Evolutionary conservation across 2,113 vertebrate genomes (phyloP).

Genomic region (Pollachius pollachius): DNA sequence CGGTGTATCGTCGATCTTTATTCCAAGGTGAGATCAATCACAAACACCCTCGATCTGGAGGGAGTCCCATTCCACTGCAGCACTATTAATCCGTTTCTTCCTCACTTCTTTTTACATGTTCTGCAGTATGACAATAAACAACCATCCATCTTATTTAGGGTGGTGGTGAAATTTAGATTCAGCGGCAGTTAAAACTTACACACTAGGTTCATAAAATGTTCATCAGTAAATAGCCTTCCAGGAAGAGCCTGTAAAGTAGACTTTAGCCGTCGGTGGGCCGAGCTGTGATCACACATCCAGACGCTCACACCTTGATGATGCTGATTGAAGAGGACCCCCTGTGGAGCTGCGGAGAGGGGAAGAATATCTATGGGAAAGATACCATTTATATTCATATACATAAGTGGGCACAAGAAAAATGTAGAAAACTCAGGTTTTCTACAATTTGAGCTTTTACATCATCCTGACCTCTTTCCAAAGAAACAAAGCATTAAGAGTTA

Average conservation of each 20-base stretch:
- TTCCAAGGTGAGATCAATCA: not conserved
- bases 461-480: too few relatives aligned
- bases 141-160: not conserved
- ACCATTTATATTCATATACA: not conserved
- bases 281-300: not conserved
- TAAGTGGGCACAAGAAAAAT: too few relatives aligned
- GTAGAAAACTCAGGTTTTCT: too few relatives aligned
- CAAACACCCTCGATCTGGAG: not conserved
- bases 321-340: slow-evolving; percentile 73
- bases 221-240: not conserved
- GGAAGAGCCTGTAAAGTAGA: not conserved
- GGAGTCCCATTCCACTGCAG: not conserved
- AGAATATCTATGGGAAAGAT: not conserved
- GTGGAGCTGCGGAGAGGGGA: slow-evolving; percentile 56
- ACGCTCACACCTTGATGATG: slow-evolving; percentile 70
- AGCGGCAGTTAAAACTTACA: not conserved
- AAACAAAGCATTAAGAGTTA: too few relatives aligned
- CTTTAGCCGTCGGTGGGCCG: not conserved
- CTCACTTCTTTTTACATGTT: too few relatives aligned
- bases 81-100: too few relatives aligned
- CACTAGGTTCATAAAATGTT: not conserved
- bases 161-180: not conserved
- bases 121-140: not conserved
- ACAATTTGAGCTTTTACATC: too few relatives aligned
- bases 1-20: slow-evolving; percentile 3